Percentiles rank a stretch among this genome's conserved stretches.
These are phyloP conservation scores for Dromiciops gliroides DNA, from an alignment of 2,113 vertebrate species.

Conservation along the genomic window DNA sequence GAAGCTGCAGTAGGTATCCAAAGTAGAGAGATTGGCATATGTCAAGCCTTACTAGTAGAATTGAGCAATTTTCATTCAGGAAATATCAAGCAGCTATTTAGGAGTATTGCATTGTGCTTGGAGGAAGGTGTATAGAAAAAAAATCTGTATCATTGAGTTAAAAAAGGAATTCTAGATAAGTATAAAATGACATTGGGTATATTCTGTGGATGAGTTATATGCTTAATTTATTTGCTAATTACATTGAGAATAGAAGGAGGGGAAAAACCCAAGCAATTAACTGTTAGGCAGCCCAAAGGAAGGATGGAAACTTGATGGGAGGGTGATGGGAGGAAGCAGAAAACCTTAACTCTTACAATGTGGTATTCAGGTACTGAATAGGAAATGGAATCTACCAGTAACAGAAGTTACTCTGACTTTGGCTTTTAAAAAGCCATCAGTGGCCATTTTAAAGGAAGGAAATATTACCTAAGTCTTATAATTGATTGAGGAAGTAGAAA, in stretches of 20 bases:
- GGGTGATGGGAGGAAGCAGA: neutral
- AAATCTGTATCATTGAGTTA: neutral
- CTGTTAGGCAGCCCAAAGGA: neutral
- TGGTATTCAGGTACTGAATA: neutral
- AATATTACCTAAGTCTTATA: neutral
- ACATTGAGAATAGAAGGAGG: conserved; percentile 1
- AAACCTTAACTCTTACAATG: neutral
- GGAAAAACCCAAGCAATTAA: neutral
- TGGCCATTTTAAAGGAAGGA: neutral
- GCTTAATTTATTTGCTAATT: conserved; percentile 2
- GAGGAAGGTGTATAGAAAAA: neutral
- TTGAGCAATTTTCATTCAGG: neutral
- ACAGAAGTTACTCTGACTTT: conserved; percentile 7
- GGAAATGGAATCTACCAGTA: neutral
- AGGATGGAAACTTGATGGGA: conserved; percentile 10
- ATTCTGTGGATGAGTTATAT: neutral
- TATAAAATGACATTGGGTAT: neutral
- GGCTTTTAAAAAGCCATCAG: neutral
- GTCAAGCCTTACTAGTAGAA: neutral
- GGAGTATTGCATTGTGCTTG: neutral
- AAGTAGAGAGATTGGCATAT: neutral
- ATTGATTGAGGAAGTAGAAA: neutral
- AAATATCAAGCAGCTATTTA: neutral
- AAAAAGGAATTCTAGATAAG: conserved; percentile 8
- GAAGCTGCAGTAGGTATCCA: neutral